phyloP scores from a whole-genome alignment of 2,113 vertebrate species.

The Rhagologus leucostigma region DNA sequence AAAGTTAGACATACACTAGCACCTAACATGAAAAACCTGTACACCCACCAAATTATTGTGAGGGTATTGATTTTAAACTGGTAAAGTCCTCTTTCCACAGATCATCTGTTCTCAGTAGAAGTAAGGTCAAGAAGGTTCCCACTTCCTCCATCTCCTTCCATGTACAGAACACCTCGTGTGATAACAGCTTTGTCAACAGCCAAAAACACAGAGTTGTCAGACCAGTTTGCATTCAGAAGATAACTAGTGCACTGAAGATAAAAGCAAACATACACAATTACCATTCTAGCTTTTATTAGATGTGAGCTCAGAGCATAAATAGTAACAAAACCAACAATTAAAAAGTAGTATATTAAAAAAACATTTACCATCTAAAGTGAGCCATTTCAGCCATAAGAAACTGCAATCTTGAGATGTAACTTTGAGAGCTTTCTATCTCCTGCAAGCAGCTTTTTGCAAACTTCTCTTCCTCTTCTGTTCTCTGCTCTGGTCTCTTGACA shows the following conservation, averaged over 20 bases:
- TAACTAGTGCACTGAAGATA: not conserved
- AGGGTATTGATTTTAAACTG: not conserved
- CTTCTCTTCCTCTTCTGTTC: slow-evolving; percentile 56
- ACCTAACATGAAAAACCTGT: not conserved
- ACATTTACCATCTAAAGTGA: slow-evolving; percentile 70
- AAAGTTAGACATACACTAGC: not conserved
- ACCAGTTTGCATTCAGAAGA: not conserved
- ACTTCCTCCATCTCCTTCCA: not conserved
- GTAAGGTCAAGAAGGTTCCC: not conserved
- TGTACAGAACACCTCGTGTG: not conserved
- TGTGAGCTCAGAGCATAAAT: not conserved
- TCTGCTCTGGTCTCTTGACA: slow-evolving; percentile 51
- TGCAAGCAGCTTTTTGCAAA: slow-evolving; percentile 46
- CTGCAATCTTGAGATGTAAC: slow-evolving; percentile 49
- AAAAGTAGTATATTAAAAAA: not conserved
- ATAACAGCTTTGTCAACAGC: not conserved
- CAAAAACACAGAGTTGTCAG: not conserved
- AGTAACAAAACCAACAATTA: not conserved
- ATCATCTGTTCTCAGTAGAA: not conserved
- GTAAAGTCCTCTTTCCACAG: not conserved
- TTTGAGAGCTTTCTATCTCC: slow-evolving; percentile 41
- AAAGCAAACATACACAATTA: not conserved
- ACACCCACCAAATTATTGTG: not conserved
- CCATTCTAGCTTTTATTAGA: not conserved
- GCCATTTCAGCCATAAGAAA: slow-evolving; percentile 64